Percentiles rank a stretch among this genome's conserved stretches.
Evolutionary conservation across 2,888 invertebrate genomes (phyloP).

Genomic region (Pollenia angustigena): DNA sequence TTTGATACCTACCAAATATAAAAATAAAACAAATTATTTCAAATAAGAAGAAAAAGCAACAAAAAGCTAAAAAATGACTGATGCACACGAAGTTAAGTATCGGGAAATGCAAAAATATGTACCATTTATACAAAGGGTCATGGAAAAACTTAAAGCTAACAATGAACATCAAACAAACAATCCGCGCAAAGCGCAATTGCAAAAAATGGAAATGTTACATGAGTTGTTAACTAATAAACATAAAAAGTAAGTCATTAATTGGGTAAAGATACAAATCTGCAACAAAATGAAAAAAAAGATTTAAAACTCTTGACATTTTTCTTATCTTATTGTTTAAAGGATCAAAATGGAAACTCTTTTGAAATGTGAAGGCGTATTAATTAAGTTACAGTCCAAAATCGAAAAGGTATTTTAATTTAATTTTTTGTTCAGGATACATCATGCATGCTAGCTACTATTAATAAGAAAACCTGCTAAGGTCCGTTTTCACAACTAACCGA

Average conservation of each 20-base stretch:
- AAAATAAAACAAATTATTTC: neutral
- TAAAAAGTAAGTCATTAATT: slow-evolving; percentile 74
- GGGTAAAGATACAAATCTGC: neutral
- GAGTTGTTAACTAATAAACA: slow-evolving; percentile 76
- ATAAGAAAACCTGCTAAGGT: no score
- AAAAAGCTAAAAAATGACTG: slow-evolving; percentile 67
- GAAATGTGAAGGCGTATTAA: slow-evolving; percentile 79
- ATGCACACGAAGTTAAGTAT: slow-evolving; percentile 75
- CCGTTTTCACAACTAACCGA: no score
- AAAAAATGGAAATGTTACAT: slow-evolving; percentile 79
- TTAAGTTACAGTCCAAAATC: slow-evolving; percentile 78
- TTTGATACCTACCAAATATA: neutral
- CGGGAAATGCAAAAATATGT: slow-evolving; percentile 85
- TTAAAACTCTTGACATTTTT: neutral
- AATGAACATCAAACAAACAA: slow-evolving; percentile 75
- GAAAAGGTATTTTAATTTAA: slow-evolving; percentile 76
- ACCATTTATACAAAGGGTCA: slow-evolving; percentile 90
- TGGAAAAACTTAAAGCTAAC: slow-evolving; percentile 86
- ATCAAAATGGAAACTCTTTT: slow-evolving; percentile 78
- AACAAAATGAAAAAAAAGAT: neutral
- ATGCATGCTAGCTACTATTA: no score
- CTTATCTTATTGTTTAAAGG: slow-evolving; percentile 71
- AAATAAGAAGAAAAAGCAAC: neutral
- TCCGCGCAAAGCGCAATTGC: slow-evolving; percentile 77
- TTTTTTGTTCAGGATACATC: neutral